Conservation (phyloP, 1,140 invertebrate genomes). For the Sycobia sp. region DNA sequence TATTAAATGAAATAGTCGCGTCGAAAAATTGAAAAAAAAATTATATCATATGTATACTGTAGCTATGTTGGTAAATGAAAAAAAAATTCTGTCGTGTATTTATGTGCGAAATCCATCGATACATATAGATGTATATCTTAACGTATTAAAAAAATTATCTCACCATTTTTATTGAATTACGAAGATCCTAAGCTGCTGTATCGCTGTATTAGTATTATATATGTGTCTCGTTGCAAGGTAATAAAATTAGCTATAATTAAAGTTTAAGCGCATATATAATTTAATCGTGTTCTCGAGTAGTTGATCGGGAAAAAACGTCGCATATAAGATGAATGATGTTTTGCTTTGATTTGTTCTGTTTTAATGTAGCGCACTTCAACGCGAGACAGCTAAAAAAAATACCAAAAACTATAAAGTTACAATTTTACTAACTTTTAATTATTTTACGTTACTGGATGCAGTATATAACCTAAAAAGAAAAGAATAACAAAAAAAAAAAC, state of each 20-base stretch:
- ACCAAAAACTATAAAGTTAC: neutral
- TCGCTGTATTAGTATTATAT: neutral
- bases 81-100: slow-evolving; percentile 44
- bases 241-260: neutral
- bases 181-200: slow-evolving; percentile 31
- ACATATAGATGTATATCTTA: too few species aligned
- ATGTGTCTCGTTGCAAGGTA: neutral
- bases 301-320: too few species aligned
- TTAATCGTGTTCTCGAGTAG: neutral
- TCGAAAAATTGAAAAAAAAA: slow-evolving; percentile 21
- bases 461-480: too few species aligned
- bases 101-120: slow-evolving; percentile 33
- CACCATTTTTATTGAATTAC: slow-evolving; percentile 23
- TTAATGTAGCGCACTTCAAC: slow-evolving; percentile 19
- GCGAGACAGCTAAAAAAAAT: slow-evolving; percentile 22
- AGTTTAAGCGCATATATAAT: too few species aligned
- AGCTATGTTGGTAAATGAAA: slow-evolving; percentile 11
- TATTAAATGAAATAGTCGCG: slow-evolving; percentile 13
- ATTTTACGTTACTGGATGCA: too few species aligned
- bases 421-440: too few species aligned
- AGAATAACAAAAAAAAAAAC: neutral
- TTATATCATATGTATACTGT: neutral
- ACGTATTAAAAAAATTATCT: slow-evolving; percentile 17
- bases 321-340: neutral
- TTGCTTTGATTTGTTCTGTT: slow-evolving; percentile 31